phyloP scores from a whole-genome alignment of 2,797 vertebrate species.

The Rhinella marina region DNA sequence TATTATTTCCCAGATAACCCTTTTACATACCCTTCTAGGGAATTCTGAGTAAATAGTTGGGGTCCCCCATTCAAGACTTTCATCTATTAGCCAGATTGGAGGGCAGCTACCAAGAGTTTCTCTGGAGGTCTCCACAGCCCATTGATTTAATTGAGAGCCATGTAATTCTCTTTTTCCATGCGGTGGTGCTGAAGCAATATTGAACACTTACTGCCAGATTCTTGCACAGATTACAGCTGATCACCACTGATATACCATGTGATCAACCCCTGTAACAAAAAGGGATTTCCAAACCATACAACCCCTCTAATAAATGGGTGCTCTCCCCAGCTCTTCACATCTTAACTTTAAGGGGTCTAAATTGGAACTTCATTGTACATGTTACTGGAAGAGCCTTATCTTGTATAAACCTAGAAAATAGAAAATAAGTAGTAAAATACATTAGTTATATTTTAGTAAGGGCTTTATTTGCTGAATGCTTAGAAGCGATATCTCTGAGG shows the following conservation, averaged over 20 bases:
- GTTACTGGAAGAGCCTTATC: conserved; percentile 13
- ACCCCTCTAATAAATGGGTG: background rate
- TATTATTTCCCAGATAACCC: too few relatives aligned
- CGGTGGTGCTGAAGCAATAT: background rate
- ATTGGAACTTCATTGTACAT: background rate
- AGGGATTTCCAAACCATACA: background rate
- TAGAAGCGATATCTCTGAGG: conserved; percentile 60
- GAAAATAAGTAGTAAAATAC: background rate
- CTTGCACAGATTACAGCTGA: background rate
- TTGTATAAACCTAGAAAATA: background rate
- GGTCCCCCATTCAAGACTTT: background rate
- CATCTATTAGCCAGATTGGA: background rate
- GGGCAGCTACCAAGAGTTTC: background rate
- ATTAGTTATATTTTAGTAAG: background rate
- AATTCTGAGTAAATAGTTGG: background rate
- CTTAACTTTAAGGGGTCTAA: background rate
- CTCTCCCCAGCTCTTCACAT: background rate
- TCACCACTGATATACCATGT: background rate
- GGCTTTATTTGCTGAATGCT: conserved; percentile 22
- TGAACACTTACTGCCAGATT: background rate
- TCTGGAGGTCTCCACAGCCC: too few relatives aligned
- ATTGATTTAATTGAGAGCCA: background rate
- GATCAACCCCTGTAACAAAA: background rate
- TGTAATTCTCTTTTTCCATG: background rate
- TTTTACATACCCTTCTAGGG: background rate